A percentile compares a stretch with the other conserved stretches of the same genome.
phyloP scores from a whole-genome alignment of 2,113 vertebrate species.

The Engraulis encrasicolus region DNA sequence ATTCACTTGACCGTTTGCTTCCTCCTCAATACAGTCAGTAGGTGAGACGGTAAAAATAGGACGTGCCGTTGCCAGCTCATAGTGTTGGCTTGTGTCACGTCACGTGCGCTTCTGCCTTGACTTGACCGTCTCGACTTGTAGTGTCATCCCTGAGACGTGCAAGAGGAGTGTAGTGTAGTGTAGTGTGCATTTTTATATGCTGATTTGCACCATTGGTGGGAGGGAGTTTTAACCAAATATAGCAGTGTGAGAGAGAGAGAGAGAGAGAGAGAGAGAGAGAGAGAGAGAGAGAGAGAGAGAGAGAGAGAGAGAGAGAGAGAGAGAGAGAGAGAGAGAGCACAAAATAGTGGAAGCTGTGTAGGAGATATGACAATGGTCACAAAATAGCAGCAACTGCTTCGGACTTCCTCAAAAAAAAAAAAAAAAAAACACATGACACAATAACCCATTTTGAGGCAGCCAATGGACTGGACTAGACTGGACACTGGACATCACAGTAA shows the following conservation, averaged over 20 bases:
- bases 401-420: slow-evolving; percentile 74
- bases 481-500: too few relatives aligned
- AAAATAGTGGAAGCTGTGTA: slow-evolving; percentile 43
- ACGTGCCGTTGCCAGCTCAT: neutral
- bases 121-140: too few relatives aligned
- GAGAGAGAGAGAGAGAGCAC: too few relatives aligned
- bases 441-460: slow-evolving; percentile 50
- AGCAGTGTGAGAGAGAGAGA: too few relatives aligned
- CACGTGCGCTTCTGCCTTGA: neutral
- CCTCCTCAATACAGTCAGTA: neutral
- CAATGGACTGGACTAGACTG: too few relatives aligned
- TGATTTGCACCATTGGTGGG: neutral
- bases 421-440: slow-evolving; percentile 44
- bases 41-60: neutral
- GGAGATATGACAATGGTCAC: slow-evolving; percentile 68
- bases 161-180: too few relatives aligned
- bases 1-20: neutral
- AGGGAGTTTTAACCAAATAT: slow-evolving; percentile 54
- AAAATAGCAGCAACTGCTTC: slow-evolving; percentile 60
- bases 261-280: too few relatives aligned
- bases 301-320: too few relatives aligned
- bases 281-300: too few relatives aligned
- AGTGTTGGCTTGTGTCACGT: neutral
- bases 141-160: neutral
- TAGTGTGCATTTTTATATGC: neutral